Base-by-base conservation (phyloP, 2,888 invertebrate species). In the Electrophaes corylata region DNA sequence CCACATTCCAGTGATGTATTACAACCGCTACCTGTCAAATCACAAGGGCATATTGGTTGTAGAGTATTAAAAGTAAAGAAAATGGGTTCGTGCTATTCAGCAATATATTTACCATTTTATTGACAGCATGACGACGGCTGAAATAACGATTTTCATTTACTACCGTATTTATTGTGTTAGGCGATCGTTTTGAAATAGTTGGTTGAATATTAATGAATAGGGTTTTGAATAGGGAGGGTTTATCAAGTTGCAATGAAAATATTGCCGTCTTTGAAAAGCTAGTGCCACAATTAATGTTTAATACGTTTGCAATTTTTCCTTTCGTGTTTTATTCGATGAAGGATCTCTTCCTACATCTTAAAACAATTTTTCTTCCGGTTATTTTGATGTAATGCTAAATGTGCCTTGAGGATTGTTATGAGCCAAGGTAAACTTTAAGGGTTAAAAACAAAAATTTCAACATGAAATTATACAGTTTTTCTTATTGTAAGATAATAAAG, bases 11-110 rank as follows among this genome's bases (percentile, higher is more conserved):
- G 12, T 19, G 35, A 18, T 26, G 18, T 26, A 49, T 49, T 26
- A 58, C 31, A 6, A 41, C 41, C 23, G 35, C 12, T 41, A 50
- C 40, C 50, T 37, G 54, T 55, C 47, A 47, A 55, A 55, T 39
- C 37, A 39, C 55, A 55, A 60, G 47, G 47, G 26, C 55, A 54
- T 18, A 44, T 26, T 16, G 26, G 31, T 50, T 57, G 55, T 44
- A 12, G 46, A 50, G 45, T 56, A 63, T 64, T 64, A 58, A 62
- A 56, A 57, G 60, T 62, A 58, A 63, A 62, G 58, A 50, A 60
- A 64, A 65, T 65, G 57, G 50, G 18, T 60, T 50, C 60, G 54
- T 60, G 59, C 52, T 47, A 53, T 48, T 40, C 57, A 26, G 49
- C 57, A 64, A 59, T 67, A 52, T 49, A 63, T 65, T 60, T 50